A percentile compares a stretch with the other conserved stretches of the same genome.
Conservation (phyloP, 53 echinoderm and acorn worm species). For the Hippasteria phrygiana region DNA sequence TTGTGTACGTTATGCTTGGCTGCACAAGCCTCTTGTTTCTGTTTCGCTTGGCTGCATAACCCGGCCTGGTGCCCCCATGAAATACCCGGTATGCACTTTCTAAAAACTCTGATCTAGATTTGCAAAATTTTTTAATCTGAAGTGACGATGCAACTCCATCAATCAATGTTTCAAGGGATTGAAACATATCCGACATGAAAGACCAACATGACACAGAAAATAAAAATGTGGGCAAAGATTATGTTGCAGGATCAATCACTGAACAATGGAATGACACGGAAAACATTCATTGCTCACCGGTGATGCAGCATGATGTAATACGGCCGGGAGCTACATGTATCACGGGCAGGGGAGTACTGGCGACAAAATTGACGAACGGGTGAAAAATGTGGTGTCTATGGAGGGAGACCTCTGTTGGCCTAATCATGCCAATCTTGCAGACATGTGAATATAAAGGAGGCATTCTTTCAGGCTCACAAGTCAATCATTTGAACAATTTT, state of each 20-base stretch:
- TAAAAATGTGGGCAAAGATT: no score
- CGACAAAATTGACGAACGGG: background rate
- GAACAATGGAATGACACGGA: slow-evolving; percentile 4
- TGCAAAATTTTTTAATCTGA: background rate
- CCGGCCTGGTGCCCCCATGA: no score
- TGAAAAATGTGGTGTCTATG: background rate
- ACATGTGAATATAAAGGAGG: no score
- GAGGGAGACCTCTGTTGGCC: slow-evolving; percentile 42
- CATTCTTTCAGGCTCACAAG: no score
- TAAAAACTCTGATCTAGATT: background rate
- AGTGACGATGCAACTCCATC: background rate
- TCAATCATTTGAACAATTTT: no score
- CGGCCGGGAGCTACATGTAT: background rate
- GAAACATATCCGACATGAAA: background rate
- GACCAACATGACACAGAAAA: no score
- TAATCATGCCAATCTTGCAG: background rate
- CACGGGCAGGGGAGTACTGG: no score
- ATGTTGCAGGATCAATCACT: background rate
- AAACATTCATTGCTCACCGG: slow-evolving; percentile 7
- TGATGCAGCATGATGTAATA: slow-evolving; percentile 35
- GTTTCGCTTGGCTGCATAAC: no score
- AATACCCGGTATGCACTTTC: no score
- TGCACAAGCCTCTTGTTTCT: no score
- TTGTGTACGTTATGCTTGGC: no score
- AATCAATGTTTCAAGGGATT: background rate